These are phyloP conservation scores for Nerophis ophidion DNA, from an alignment of 2,113 vertebrate species.

Conservation along the genomic window DNA sequence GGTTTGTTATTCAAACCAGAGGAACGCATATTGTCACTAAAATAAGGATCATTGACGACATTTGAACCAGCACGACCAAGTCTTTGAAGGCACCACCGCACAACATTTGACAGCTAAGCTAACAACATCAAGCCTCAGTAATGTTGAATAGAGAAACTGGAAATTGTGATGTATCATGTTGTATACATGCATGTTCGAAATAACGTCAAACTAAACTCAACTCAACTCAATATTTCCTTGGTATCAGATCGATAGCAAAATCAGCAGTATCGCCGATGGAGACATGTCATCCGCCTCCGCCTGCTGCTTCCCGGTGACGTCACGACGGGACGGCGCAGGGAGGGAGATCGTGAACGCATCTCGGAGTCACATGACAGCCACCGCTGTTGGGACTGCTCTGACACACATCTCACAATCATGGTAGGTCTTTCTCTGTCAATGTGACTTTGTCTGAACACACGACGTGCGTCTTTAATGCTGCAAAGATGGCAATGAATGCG, in stretches of 20 bases:
- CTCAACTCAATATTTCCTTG: no score
- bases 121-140: background rate
- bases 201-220: no score
- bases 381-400: conserved; percentile 34
- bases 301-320: background rate
- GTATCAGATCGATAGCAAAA: no score
- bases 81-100: background rate
- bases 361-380: conserved; percentile 67
- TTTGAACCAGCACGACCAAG: no score
- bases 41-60: no score
- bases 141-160: no score
- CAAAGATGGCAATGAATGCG: background rate
- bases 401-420: conserved; percentile 57
- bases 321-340: background rate
- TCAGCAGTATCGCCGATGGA: background rate
- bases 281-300: background rate
- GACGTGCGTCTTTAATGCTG: background rate
- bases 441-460: background rate
- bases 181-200: no score
- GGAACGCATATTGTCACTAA: no score
- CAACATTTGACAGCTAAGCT: background rate
- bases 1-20: no score
- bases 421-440: conserved; percentile 42
- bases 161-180: no score
- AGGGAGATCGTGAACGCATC: conserved; percentile 23